These are phyloP conservation scores for Epinephelus coioides DNA, from an alignment of 2,797 vertebrate species.

Conservation along the genomic window DNA sequence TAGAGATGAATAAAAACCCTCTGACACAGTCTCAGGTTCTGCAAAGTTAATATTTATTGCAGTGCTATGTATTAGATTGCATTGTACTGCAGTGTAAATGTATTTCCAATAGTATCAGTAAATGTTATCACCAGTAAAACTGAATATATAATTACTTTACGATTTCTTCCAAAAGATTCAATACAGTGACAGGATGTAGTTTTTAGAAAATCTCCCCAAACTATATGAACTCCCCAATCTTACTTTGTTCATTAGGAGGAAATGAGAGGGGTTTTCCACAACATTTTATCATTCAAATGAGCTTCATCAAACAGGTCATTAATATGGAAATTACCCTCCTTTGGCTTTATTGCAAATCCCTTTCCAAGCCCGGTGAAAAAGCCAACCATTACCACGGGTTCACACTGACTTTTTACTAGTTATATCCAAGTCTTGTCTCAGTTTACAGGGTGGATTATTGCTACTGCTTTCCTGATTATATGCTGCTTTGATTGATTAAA, in stretches of 20 bases:
- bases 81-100: background rate
- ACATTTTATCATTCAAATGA: conserved; percentile 58
- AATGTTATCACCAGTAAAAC: background rate
- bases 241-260: conserved; percentile 43
- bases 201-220: conserved; percentile 3
- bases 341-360: conserved; percentile 44
- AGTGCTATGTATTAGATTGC: background rate
- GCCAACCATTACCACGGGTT: conserved; percentile 33
- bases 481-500: background rate
- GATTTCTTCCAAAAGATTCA: conserved; percentile 13
- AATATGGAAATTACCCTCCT: conserved; percentile 54
- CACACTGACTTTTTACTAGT: conserved; percentile 12
- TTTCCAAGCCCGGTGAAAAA: conserved; percentile 28
- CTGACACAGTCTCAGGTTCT: conserved; percentile 1
- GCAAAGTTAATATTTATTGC: conserved; percentile 1
- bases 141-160: background rate
- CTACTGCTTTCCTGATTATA: background rate
- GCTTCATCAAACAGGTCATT: conserved; percentile 60
- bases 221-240: background rate
- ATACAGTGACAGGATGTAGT: background rate
- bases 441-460: background rate
- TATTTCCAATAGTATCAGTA: background rate
- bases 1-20: background rate
- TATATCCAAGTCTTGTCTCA: background rate
- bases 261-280: conserved; percentile 23